Evolutionary conservation across 2,797 vertebrate species (phyloP).

Genomic region (Pteronotus mesoamericanus): DNA sequence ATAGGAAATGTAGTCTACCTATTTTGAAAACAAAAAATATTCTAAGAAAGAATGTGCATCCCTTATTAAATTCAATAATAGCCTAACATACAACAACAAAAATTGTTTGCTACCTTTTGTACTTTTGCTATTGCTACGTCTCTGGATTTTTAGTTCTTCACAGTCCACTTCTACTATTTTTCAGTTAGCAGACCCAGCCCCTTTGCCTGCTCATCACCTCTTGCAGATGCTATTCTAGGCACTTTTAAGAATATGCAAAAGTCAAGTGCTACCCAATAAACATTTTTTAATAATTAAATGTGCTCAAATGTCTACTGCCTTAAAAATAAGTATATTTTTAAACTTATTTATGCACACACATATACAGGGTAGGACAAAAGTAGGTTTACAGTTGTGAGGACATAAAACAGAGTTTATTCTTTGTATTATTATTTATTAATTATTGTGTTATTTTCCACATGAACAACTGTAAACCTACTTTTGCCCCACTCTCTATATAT

Average conservation of each 20-base stretch:
- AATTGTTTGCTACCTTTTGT: not conserved
- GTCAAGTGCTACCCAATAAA: not conserved
- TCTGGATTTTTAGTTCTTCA: not conserved
- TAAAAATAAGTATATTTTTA: not conserved
- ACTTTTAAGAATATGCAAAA: not conserved
- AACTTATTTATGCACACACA: not conserved
- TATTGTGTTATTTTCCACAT: not conserved
- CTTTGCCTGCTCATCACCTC: not conserved
- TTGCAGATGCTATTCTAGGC: not conserved
- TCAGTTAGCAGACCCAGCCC: not conserved
- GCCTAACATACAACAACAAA: not conserved
- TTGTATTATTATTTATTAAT: not conserved
- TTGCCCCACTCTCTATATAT: not conserved
- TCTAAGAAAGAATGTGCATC: not conserved
- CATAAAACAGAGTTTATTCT: not conserved
- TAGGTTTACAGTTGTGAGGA: not conserved
- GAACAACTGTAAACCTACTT: not conserved
- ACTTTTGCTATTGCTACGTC: not conserved
- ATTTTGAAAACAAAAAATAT: not conserved
- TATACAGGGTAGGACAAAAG: not conserved
- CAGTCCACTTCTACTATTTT: not conserved
- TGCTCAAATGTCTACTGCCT: not conserved
- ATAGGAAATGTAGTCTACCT: not conserved
- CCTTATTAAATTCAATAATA: not conserved
- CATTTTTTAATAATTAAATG: not conserved